Evolutionary conservation across 2,888 invertebrate genomes (phyloP), one percentile per base, ranked within the genome.

Genomic region (Stenolophus ochropezus): DNA sequence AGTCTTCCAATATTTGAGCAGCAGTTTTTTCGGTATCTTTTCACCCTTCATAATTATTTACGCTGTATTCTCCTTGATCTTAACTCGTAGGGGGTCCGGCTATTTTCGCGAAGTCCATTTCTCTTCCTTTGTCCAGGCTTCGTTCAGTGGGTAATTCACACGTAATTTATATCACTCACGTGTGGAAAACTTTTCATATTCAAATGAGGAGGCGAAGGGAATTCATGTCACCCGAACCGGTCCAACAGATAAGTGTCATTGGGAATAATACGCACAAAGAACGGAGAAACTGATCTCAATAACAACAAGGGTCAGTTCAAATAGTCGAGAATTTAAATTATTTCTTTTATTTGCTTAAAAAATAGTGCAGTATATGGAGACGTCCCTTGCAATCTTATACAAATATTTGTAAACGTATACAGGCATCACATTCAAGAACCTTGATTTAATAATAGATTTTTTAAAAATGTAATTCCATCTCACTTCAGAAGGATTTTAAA

Each of bases 111-210:
- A 56, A 69, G 65, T 18, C 33, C 65, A 69, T 69, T 69, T 69
- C 16, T 69, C 65, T 69, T 33, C 42, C 8, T 69, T 69, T 69
- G 65, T 69, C 73, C 73, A 49, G 49, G 14, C 23, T 21, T 73
- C 51, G 73, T 49, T 21, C 61, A 78, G 78, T 47, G 78, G 65
- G 25, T 65, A 42, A 65, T 78, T 78, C 78, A 78, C 78, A 78
- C 78, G 78, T 78, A 78, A 78, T 78, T 78, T 78, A 78, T 65
- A 78, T 49, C 47, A 16, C 51, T 78, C 78, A 78, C 78, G 78
- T 78, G 78, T 78, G 27, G 49, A 23, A n/a, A 14, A 51, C 51
- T 11, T 73, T 73, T 73, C 20, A 73, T 73, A 73, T 73, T 73
- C 14, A 73, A 73, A 73, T 73, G 47, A 73, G 56, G 16, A 65